These are phyloP conservation scores for Psittacus erithacus DNA, from an alignment of 2,113 vertebrate genomes.

Conservation along the genomic window DNA sequence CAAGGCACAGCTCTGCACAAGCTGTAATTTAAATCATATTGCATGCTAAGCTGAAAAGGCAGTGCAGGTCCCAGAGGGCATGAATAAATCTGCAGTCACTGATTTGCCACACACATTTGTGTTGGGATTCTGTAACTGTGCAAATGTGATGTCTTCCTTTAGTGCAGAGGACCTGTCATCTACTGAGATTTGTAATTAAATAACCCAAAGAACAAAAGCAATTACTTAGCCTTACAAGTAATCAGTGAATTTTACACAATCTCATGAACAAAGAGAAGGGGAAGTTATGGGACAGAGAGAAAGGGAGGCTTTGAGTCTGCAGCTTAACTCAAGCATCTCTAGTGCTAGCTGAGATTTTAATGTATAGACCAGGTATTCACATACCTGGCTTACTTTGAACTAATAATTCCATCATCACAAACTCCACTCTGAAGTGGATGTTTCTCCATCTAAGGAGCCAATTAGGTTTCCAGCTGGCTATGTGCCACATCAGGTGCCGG, in stretches of 20 bases:
- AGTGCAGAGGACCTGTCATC: slow-evolving; percentile 39
- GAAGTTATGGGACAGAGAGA: slow-evolving; percentile 38
- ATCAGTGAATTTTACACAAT: slow-evolving; percentile 28
- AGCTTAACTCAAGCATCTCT: slow-evolving; percentile 19
- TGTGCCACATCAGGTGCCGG: slow-evolving; percentile 17
- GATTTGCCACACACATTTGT: slow-evolving; percentile 55
- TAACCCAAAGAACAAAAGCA: slow-evolving; percentile 56
- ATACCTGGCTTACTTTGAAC: slow-evolving; percentile 52
- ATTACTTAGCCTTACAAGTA: slow-evolving; percentile 49
- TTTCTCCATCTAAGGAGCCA: slow-evolving; percentile 41
- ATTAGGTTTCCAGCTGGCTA: slow-evolving; percentile 54
- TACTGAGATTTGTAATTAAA: slow-evolving; percentile 65
- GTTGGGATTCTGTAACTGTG: slow-evolving; percentile 58
- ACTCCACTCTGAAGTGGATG: slow-evolving; percentile 18
- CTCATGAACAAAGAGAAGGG: slow-evolving; percentile 33
- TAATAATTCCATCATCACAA: neutral
- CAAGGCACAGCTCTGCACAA: slow-evolving; percentile 58
- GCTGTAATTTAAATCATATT: slow-evolving; percentile 69
- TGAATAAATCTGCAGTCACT: slow-evolving; percentile 61
- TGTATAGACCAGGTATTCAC: slow-evolving; percentile 45
- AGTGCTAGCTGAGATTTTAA: neutral
- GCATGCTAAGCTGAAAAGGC: slow-evolving; percentile 63
- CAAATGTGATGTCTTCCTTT: slow-evolving; percentile 57
- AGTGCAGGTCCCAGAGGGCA: slow-evolving; percentile 50
- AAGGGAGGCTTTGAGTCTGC: slow-evolving; percentile 4